These are phyloP conservation scores for Drosophila maculinotata DNA, from an alignment of 2,888 invertebrate genomes.

Conservation along the genomic window DNA sequence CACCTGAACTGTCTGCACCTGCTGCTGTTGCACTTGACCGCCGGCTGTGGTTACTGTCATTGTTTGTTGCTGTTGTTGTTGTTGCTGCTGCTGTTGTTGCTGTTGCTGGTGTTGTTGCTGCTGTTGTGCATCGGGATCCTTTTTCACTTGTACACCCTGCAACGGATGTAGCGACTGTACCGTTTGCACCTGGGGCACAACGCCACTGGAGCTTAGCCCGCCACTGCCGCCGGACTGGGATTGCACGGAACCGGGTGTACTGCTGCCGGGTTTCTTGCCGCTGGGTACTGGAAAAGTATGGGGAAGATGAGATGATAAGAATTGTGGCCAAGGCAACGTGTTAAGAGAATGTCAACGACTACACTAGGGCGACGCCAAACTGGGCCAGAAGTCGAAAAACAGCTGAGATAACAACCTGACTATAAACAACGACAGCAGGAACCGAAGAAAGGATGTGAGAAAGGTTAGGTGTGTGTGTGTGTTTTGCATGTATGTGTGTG, in stretches of 20 bases:
- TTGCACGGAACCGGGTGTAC: constrained; percentile 53
- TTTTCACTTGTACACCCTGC: constrained; percentile 85
- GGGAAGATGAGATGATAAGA: constrained; percentile 5
- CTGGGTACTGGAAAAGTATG: constrained; percentile 64
- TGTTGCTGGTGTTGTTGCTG: constrained; percentile 67
- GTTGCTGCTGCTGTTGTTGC: constrained; percentile 75
- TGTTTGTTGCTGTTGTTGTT: constrained; percentile 68
- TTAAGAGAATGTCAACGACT: constrained; percentile 15
- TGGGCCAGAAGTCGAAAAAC: constrained; percentile 9
- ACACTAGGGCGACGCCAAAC: constrained; percentile 36
- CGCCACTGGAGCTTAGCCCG: constrained; percentile 52
- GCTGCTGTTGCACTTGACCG: constrained; percentile 77
- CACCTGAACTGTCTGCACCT: constrained; percentile 72
- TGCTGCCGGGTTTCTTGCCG: constrained; percentile 69
- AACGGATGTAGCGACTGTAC: constrained; percentile 84
- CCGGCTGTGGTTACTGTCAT: constrained; percentile 63
- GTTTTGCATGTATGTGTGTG: constrained; percentile 1
- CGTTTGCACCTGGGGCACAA: constrained; percentile 84
- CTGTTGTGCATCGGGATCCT: constrained; percentile 85
- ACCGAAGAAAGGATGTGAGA: not conserved
- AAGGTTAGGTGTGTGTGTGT: not conserved
- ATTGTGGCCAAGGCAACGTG: constrained; percentile 4
- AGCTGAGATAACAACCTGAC: constrained; percentile 31
- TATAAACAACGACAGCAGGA: constrained; percentile 21
- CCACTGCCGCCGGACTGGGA: constrained; percentile 54